These are phyloP conservation scores for Acridotheres tristis DNA, from an alignment of 2,797 vertebrate genomes.

Conservation along the genomic window DNA sequence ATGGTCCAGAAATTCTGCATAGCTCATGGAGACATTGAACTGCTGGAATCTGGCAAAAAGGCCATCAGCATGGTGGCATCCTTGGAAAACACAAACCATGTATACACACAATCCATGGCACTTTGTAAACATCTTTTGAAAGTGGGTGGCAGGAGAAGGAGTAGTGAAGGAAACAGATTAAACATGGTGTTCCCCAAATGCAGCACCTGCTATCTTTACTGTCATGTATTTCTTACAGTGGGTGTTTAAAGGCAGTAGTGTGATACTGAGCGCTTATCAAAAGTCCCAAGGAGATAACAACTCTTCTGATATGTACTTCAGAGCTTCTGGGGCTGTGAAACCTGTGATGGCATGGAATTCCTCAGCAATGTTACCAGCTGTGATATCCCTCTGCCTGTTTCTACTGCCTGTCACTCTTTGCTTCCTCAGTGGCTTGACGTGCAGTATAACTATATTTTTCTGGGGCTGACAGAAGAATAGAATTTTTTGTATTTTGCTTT, in stretches of 20 bases:
- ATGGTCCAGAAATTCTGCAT: not conserved
- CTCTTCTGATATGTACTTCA: not conserved
- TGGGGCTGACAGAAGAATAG: not conserved
- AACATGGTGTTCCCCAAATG: not conserved
- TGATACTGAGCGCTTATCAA: not conserved
- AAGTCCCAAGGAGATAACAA: not conserved
- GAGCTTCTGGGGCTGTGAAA: not conserved
- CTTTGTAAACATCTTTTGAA: not conserved
- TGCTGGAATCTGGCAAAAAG: not conserved
- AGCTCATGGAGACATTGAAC: not conserved
- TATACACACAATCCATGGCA: not conserved
- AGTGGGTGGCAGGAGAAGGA: not conserved
- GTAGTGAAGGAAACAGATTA: not conserved
- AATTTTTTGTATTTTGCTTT: not conserved
- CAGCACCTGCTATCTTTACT: not conserved
- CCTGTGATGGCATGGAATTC: not conserved
- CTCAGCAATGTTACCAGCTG: not conserved
- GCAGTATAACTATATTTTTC: not conserved
- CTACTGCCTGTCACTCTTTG: not conserved
- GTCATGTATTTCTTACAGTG: not conserved
- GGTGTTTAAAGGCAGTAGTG: not conserved
- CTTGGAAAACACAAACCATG: not conserved
- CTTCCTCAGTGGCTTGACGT: not conserved
- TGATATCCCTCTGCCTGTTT: not conserved
- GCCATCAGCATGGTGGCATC: not conserved